phyloP scores from a whole-genome alignment of 2,113 vertebrate genomes.

The Tragelaphus scriptus region DNA sequence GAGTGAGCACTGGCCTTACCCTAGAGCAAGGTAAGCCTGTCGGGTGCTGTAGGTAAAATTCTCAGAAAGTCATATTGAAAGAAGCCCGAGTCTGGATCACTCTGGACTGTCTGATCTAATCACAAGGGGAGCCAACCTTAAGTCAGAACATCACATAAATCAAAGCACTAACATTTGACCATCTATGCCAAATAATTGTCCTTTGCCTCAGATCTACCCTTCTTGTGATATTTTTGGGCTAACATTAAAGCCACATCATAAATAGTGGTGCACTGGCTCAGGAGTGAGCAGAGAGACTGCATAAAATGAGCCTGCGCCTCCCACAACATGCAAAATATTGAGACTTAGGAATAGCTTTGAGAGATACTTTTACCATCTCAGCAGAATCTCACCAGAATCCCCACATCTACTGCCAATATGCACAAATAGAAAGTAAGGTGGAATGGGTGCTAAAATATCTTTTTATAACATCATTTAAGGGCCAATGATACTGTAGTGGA shows the following conservation, averaged over 20 bases:
- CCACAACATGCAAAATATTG: rapidly evolving
- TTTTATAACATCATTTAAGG: not conserved
- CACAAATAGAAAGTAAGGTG: not conserved
- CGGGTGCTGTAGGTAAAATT: not conserved
- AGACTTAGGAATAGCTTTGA: not conserved
- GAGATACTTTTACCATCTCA: not conserved
- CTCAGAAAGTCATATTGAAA: not conserved
- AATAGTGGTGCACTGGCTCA: not conserved
- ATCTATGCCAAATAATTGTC: not conserved
- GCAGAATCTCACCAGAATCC: not conserved
- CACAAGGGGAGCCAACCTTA: not conserved
- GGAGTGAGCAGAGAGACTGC: not conserved
- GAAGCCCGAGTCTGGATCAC: not conserved
- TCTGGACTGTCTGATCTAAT: not conserved
- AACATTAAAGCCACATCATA: not conserved
- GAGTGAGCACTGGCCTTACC: not conserved
- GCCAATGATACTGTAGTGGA: not conserved
- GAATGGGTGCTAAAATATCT: not conserved
- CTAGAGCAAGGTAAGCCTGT: not conserved
- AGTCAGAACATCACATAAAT: not conserved
- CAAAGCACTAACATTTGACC: not conserved
- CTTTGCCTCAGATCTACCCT: not conserved
- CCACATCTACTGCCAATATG: not conserved
- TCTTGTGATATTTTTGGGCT: not conserved
- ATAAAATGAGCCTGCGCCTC: not conserved